These are phyloP conservation scores for Peromyscus eremicus DNA, from an alignment of 2,797 vertebrate species.

Conservation along the genomic window DNA sequence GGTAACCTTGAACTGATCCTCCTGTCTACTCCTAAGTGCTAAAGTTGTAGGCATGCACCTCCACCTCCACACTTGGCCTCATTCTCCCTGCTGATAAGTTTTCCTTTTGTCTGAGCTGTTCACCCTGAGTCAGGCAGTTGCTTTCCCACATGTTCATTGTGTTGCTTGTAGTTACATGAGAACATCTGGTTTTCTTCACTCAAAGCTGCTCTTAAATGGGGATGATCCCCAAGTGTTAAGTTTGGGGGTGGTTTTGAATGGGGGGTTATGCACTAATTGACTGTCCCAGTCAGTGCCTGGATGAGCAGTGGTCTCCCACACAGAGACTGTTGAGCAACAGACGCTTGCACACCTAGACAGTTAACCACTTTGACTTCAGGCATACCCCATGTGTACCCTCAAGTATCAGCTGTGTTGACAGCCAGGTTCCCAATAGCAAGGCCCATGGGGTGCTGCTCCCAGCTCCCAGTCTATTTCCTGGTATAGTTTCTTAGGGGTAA, in stretches of 20 bases:
- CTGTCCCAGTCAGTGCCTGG: neutral
- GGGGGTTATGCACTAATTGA: neutral
- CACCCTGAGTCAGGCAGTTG: neutral
- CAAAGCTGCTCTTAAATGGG: conserved; percentile 25
- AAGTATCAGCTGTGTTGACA: neutral
- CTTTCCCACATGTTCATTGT: neutral
- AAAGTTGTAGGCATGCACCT: neutral
- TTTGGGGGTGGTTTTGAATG: neutral
- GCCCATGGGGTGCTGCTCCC: too few species aligned
- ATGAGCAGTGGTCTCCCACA: neutral
- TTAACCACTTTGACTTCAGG: neutral
- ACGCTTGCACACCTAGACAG: neutral
- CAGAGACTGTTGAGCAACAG: neutral
- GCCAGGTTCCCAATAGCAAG: neutral
- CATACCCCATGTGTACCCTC: too few species aligned
- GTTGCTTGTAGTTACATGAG: neutral
- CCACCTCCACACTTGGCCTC: neutral
- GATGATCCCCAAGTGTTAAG: neutral
- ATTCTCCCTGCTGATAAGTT: neutral
- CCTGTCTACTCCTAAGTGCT: neutral
- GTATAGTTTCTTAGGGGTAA: neutral
- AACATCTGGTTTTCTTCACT: conserved; percentile 13
- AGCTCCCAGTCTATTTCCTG: neutral
- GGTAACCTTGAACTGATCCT: neutral
- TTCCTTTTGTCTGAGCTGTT: neutral